Percentiles rank a stretch among this genome's conserved stretches.
phyloP scores from a whole-genome alignment of 2,113 vertebrate genomes.

The Redunca redunca region DNA sequence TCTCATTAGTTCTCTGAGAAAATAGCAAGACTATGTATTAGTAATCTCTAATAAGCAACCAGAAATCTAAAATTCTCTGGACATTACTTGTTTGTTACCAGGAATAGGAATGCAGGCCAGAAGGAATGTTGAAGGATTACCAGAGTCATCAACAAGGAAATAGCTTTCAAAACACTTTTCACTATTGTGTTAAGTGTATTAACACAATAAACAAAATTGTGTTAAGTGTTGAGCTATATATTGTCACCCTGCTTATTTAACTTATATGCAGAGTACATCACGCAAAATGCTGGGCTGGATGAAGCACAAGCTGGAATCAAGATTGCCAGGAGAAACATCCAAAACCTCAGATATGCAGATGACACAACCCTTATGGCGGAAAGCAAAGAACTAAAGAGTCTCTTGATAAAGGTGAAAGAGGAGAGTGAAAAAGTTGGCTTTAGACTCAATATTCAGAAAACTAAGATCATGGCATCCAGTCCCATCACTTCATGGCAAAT shows the following conservation, averaged over 20 bases:
- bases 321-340: too few relatives aligned
- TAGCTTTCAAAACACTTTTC: not conserved
- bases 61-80: not conserved
- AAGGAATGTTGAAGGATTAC: not conserved
- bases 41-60: not conserved
- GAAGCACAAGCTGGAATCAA: too few relatives aligned
- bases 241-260: not conserved
- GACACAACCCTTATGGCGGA: too few relatives aligned
- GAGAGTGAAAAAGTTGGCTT: too few relatives aligned
- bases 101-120: not conserved
- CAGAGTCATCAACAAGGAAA: not conserved
- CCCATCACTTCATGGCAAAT: too few relatives aligned
- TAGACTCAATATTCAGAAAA: too few relatives aligned
- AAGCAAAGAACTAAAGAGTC: too few relatives aligned
- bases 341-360: too few relatives aligned
- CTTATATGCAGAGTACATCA: not conserved
- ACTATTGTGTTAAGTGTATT: not conserved
- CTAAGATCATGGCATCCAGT: too few relatives aligned
- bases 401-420: too few relatives aligned
- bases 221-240: not conserved
- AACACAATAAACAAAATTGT: not conserved
- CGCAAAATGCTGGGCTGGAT: not conserved
- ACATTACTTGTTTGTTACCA: not conserved
- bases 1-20: not conserved
- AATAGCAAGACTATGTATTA: not conserved